A percentile compares a stretch with the other conserved stretches of the same genome.
Evolutionary conservation across 2,113 vertebrate genomes (phyloP).

Genomic region (Polyodon spathula): DNA sequence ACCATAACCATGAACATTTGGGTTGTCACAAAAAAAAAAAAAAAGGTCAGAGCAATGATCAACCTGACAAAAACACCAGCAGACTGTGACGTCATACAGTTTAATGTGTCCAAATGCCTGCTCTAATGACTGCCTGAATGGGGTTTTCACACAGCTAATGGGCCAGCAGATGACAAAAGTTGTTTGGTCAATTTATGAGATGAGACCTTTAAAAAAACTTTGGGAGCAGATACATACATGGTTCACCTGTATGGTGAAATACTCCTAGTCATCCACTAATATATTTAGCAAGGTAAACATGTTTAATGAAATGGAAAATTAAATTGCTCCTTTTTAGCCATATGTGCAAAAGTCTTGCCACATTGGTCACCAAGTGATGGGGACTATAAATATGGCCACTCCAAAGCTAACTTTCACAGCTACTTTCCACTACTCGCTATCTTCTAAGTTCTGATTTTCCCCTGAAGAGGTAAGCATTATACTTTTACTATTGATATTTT

Average conservation of each 20-base stretch:
- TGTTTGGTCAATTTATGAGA: background rate
- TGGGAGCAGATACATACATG: background rate
- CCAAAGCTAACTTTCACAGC: background rate
- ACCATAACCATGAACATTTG: too few relatives aligned
- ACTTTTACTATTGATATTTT: background rate
- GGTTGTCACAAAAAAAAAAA: too few relatives aligned
- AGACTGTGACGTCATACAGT: too few relatives aligned
- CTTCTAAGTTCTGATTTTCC: background rate
- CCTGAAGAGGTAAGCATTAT: background rate
- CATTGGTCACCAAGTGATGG: background rate
- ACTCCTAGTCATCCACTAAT: background rate
- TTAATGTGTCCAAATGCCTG: background rate
- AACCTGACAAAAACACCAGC: too few relatives aligned
- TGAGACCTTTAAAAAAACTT: background rate
- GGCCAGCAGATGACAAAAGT: background rate
- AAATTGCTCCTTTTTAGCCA: background rate
- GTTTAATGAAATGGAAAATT: background rate
- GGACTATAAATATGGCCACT: background rate
- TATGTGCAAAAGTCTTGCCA: background rate
- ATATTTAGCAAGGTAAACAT: slow-evolving; percentile 1
- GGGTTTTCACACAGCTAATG: background rate
- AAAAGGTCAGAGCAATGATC: too few relatives aligned
- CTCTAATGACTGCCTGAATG: background rate
- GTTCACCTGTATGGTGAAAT: background rate
- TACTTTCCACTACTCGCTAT: background rate